phyloP scores from a whole-genome alignment of 2,888 invertebrate species.

The Drosophila testacea region DNA sequence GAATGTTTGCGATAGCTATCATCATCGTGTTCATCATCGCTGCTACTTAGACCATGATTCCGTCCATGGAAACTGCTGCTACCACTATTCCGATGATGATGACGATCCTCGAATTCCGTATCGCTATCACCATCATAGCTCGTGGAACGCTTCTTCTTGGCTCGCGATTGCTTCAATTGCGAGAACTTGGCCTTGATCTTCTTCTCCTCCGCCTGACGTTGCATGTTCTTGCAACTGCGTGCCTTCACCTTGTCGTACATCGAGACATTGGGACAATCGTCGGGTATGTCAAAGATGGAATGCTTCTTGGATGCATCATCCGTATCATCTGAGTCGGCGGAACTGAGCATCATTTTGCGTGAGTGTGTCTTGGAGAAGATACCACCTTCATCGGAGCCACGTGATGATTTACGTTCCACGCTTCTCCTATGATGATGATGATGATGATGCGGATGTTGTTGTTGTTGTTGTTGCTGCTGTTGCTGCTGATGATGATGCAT shows the following conservation, averaged over 20 bases:
- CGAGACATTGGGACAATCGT: slow-evolving; percentile 94
- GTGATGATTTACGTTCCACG: slow-evolving; percentile 74
- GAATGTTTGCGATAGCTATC: slow-evolving; percentile 62
- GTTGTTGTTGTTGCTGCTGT: slow-evolving; percentile 26
- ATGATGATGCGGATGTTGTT: slow-evolving; percentile 39
- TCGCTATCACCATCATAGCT: slow-evolving; percentile 96
- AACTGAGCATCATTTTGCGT: slow-evolving; percentile 86
- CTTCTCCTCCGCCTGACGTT: slow-evolving; percentile 95
- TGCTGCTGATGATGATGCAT: slow-evolving; percentile 34
- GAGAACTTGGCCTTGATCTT: slow-evolving; percentile 96
- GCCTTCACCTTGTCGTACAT: slow-evolving; percentile 99
- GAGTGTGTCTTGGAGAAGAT: slow-evolving; percentile 72
- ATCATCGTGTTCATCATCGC: slow-evolving; percentile 86
- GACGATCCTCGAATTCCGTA: slow-evolving; percentile 86
- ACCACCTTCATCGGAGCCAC: slow-evolving; percentile 72
- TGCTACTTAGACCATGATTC: slow-evolving; percentile 62
- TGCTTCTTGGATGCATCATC: slow-evolving; percentile 89
- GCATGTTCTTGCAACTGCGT: slow-evolving; percentile 96
- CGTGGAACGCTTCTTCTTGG: slow-evolving; percentile 94
- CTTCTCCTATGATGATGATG: slow-evolving; percentile 66
- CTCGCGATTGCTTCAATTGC: slow-evolving; percentile 94
- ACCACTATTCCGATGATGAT: slow-evolving; percentile 72
- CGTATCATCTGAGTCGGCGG: slow-evolving; percentile 91
- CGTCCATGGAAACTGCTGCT: slow-evolving; percentile 75
- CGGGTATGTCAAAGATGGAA: slow-evolving; percentile 95